These are phyloP conservation scores for Harmothoe impar DNA, from an alignment of 2,888 invertebrate species.

Conservation along the genomic window DNA sequence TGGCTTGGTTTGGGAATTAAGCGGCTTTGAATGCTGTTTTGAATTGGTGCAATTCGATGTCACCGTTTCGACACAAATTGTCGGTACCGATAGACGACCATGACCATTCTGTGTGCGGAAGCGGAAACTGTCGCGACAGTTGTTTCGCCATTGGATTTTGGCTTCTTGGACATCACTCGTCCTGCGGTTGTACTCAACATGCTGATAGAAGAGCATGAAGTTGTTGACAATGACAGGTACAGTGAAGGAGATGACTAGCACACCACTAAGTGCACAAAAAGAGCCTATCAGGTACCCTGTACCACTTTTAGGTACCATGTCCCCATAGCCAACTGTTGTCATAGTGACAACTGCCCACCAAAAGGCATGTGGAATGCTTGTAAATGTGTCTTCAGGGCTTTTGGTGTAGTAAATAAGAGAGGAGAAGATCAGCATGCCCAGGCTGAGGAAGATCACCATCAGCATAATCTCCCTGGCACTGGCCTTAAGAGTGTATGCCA, in stretches of 20 bases:
- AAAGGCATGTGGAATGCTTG: slow-evolving; percentile 81
- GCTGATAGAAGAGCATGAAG: slow-evolving; percentile 81
- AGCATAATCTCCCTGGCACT: slow-evolving; percentile 81
- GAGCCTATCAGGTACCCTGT: slow-evolving; percentile 80
- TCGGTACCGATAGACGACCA: not conserved
- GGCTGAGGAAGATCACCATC: slow-evolving; percentile 80
- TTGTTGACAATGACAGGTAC: slow-evolving; percentile 82
- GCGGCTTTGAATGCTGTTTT: no score
- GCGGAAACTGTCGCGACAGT: not conserved
- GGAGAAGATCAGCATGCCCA: slow-evolving; percentile 82
- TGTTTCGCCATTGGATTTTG: not conserved
- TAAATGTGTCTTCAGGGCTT: slow-evolving; percentile 72
- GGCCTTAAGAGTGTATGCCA: slow-evolving; percentile 81
- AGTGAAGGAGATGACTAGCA: slow-evolving; percentile 81
- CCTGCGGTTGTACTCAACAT: slow-evolving; percentile 76
- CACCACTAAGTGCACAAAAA: slow-evolving; percentile 79
- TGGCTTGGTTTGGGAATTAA: no score
- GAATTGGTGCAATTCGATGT: no score
- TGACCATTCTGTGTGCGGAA: slow-evolving; percentile 7
- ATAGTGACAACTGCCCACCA: slow-evolving; percentile 82
- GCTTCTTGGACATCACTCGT: slow-evolving; percentile 41
- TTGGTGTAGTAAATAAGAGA: slow-evolving; percentile 81
- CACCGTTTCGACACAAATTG: not conserved
- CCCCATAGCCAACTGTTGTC: slow-evolving; percentile 82
- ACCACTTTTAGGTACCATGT: slow-evolving; percentile 78